Conservation (phyloP, 2,797 vertebrate genomes). For the Crax fasciolata region DNA sequence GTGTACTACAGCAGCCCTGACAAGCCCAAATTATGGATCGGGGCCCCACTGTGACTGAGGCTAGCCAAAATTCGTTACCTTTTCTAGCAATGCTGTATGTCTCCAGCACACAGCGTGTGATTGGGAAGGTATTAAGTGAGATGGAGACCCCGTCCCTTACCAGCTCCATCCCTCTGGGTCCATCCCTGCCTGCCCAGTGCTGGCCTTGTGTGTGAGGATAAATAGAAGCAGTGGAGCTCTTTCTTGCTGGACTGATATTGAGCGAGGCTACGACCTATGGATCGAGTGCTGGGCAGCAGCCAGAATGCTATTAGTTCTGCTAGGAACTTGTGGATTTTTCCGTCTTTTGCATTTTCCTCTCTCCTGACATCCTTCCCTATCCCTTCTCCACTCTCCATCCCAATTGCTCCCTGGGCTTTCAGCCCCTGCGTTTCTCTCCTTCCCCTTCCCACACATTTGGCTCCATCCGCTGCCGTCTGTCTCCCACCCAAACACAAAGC, state of each 20-base stretch:
- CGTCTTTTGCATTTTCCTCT: neutral
- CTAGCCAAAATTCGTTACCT: neutral
- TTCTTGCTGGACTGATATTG: rapidly evolving
- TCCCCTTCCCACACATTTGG: slow-evolving; percentile 52
- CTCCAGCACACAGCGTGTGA: neutral
- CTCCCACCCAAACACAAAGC: slow-evolving; percentile 77
- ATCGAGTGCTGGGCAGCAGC: neutral
- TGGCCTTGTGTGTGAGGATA: rapidly evolving
- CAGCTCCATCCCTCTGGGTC: neutral
- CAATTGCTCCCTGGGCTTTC: slow-evolving; percentile 18
- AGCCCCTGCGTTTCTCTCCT: neutral
- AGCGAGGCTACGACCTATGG: neutral
- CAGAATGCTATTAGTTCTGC: neutral
- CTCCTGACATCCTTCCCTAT: neutral
- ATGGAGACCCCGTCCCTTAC: rapidly evolving
- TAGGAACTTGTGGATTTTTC: neutral
- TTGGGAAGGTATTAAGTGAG: neutral
- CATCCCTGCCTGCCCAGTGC: neutral
- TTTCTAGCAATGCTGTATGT: neutral
- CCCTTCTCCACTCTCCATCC: neutral
- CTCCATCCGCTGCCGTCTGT: slow-evolving; percentile 72
- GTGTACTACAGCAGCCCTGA: too few relatives aligned
- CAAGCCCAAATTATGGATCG: neutral
- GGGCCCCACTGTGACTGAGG: neutral
- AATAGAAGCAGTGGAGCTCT: neutral